Percentiles rank a stretch among this genome's conserved stretches.
Evolutionary conservation across 2,113 vertebrate genomes (phyloP).

Genomic region (Myrmecobius fasciatus): DNA sequence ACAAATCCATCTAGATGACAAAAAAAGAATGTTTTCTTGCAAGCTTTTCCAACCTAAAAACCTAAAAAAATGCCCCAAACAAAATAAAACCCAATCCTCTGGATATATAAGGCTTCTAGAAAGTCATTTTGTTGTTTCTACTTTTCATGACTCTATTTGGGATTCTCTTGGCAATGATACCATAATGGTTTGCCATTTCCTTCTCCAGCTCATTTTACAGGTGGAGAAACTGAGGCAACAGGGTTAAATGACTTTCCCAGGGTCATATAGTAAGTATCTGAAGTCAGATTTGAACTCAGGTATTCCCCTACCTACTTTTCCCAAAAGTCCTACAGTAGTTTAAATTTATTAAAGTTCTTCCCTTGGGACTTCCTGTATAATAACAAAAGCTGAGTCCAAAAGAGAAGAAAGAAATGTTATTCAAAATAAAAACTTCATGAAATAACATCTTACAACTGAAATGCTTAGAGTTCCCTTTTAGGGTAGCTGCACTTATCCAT

Average conservation of each 20-base stretch:
- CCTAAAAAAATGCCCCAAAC: too few species aligned
- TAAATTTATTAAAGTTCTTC: background rate
- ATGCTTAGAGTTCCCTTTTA: background rate
- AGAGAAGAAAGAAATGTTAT: background rate
- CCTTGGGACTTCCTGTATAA: background rate
- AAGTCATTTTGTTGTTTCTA: background rate
- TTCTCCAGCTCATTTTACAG: too few species aligned
- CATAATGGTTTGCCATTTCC: too few species aligned
- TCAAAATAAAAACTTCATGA: background rate
- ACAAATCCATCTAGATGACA: background rate
- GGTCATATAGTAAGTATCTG: too few species aligned
- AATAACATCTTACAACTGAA: background rate
- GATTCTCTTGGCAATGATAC: too few species aligned
- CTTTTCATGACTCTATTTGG: too few species aligned
- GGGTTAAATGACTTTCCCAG: too few species aligned
- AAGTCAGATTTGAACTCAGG: too few species aligned
- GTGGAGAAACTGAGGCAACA: too few species aligned
- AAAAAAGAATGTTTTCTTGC: background rate
- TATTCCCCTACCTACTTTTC: background rate
- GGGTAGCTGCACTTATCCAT: background rate
- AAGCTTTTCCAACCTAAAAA: background rate
- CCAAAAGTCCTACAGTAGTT: background rate
- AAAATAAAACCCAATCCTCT: background rate
- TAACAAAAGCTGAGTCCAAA: background rate
- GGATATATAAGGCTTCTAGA: background rate